Evolutionary conservation across 64 coral and sea anemone species (phyloP), one percentile per base, ranked within the genome.

Genomic region (Platygyra sinensis): DNA sequence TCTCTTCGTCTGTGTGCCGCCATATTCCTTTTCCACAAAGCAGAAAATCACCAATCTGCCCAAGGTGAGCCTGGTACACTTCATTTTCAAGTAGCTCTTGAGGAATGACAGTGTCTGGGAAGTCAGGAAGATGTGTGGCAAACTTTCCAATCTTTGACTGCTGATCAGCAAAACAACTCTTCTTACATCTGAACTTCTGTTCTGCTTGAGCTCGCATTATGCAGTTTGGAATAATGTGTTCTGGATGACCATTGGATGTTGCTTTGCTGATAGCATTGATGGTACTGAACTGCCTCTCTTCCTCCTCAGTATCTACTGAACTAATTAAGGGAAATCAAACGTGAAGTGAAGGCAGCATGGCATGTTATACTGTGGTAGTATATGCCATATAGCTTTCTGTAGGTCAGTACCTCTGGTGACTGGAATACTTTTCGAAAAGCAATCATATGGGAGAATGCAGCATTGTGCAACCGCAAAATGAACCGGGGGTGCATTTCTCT

Each of bases 381-480:
- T 19, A 87, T 72, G 54, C 86, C 86, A 87, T 74, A 87, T 0
- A 87, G 15, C 20, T 87, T 76, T 28, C 84, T 87, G 13, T 1
- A 7, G 0, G 63, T 87, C 4, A 87, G 67, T 1, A 65, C 62
- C 24, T 65, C 14, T 65, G 62, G 1, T 5, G 33, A 18, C 10
- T 36, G 1, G 18, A 39, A 75, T 12, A 39, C 31, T 17, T 16
- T 75, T 39, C 32, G 73, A 75, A 75, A 6, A 5, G 31, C 32
- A 75, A 75, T 7, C 14, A 75, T 7, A 75, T 75, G 73, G 32
- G 32, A 18, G 73, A 75, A 75, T 31, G 87, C n/a, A 10, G 79
- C 87, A 89, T 89, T 79, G 10, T 89, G 76, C 18, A 89, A 65
- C 19, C 75, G 50, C 13, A 89, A 75, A 89, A 89, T 62, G 15